These are phyloP conservation scores for Pardosa pseudoannulata DNA, from an alignment of 2,888 invertebrate genomes.

Conservation along the genomic window DNA sequence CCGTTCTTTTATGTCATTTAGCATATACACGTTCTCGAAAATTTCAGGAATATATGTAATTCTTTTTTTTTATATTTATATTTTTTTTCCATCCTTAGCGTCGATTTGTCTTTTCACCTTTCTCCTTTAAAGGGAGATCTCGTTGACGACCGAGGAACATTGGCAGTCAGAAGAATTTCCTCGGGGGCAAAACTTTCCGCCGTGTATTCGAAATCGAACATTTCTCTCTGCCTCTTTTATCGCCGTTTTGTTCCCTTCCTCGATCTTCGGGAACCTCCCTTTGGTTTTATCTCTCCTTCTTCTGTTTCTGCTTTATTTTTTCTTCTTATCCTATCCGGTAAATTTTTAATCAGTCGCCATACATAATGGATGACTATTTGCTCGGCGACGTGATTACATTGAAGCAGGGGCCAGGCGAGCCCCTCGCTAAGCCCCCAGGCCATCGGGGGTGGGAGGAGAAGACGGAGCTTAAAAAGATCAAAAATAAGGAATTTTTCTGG, in stretches of 20 bases:
- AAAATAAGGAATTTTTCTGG: conserved; percentile 60
- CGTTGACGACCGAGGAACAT: conserved; percentile 44
- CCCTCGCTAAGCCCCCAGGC: conserved; percentile 18
- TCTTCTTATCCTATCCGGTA: too few relatives aligned
- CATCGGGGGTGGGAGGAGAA: too few relatives aligned
- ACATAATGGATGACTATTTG: conserved; percentile 70
- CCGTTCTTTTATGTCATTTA: conserved; percentile 52
- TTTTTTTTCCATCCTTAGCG: too few relatives aligned
- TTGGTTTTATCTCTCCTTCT: background rate
- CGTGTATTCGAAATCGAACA: conserved; percentile 32
- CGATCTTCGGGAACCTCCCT: conserved; percentile 10
- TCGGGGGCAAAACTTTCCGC: conserved; percentile 20
- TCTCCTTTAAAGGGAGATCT: conserved; percentile 58
- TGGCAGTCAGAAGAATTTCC: conserved; percentile 51
- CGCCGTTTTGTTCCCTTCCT: conserved; percentile 29
- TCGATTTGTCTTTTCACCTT: conserved; percentile 61
- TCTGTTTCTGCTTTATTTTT: conserved; percentile 1
- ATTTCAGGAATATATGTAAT: background rate
- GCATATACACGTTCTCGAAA: conserved; percentile 20
- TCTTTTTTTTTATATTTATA: too few relatives aligned
- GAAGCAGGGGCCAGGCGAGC: background rate
- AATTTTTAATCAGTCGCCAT: conserved; percentile 72
- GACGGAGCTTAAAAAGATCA: conserved; percentile 62
- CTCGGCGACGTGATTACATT: conserved; percentile 63
- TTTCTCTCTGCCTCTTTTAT: conserved; percentile 16